Percentiles rank a stretch among this genome's conserved stretches.
Conservation (phyloP, 2,888 invertebrate genomes). For the Rhorus exstirpatorius region DNA sequence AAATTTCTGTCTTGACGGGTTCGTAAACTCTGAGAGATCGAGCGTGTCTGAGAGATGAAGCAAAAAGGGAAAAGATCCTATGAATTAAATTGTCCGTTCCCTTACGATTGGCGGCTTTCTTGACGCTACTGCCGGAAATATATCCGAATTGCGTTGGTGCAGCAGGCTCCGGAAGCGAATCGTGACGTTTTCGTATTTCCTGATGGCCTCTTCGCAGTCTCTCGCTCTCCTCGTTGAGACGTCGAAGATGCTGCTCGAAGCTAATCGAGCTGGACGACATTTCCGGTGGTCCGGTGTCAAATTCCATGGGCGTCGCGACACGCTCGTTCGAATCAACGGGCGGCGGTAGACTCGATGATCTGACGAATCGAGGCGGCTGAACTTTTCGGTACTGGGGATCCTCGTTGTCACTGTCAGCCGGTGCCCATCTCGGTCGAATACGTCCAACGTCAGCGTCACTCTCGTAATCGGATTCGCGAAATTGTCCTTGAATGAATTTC, state of each 20-base stretch:
- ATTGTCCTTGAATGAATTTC: conserved; percentile 90
- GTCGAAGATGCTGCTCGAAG: conserved; percentile 74
- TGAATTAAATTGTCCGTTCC: conserved; percentile 23
- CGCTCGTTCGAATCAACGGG: conserved; percentile 82
- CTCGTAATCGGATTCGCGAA: conserved; percentile 90
- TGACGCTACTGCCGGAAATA: conserved; percentile 84
- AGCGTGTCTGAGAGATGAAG: too few relatives aligned
- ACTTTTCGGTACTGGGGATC: conserved; percentile 89
- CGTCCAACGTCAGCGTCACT: conserved; percentile 89
- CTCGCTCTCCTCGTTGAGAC: conserved; percentile 80
- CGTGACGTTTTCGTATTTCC: conserved; percentile 54
- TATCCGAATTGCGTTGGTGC: conserved; percentile 89
- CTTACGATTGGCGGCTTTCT: conserved; percentile 84
- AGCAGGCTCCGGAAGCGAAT: conserved; percentile 60
- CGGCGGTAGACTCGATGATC: conserved; percentile 87
- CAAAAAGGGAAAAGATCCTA: conserved; percentile 38
- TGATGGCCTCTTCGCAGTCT: conserved; percentile 80
- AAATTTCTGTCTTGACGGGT: too few relatives aligned
- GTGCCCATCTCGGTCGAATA: conserved; percentile 90
- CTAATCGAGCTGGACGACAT: conserved; percentile 81
- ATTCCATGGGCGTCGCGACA: conserved; percentile 89
- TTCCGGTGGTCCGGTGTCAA: conserved; percentile 87
- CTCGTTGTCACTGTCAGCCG: conserved; percentile 88
- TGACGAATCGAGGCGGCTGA: conserved; percentile 87
- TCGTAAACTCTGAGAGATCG: too few relatives aligned